Evolutionary conservation across 2,888 invertebrate species (phyloP), one percentile per base, ranked within the genome.

Genomic region (Galerucella calmariensis): DNA sequence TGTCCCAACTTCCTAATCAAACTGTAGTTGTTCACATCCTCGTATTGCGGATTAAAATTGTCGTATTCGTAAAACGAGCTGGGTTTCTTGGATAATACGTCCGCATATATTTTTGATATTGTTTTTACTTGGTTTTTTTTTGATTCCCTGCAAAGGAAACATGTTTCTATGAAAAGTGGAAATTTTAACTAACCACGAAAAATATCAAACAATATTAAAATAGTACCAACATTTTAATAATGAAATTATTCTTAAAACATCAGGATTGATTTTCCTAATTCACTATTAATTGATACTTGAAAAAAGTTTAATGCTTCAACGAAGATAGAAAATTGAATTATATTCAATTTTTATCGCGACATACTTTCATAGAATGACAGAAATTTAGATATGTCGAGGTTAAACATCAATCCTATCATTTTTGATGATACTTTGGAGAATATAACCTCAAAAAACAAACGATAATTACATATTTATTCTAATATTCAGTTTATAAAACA

Each of bases 11-110:
- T 86, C 70, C 83, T 80, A 11, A 85, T 83, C 35, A 87, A 74
- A 56, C 82, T 82, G 78, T 87, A 87, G 73, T 85, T 81, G 53
- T 86, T 83, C 16, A 84, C 82, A 53, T 84, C 81, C 59, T 87
- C 86, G 9, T 78, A 81, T 41, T 80, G 81, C 6, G 86, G 86
- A 27, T 69, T 79, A 74, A 81, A 87, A 67, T 76, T 83, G 56
- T 87, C 87, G 73, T 86, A 87, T 73, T 87, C 86, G 76, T 85
- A 87, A 74, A 84, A 87, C 6, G 85, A 83, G 41, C 81, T 78
- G 4, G 86, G 84, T 76, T 86, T 85, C 48, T 81, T 81, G 24
- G 80, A 72, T 16, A 87, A 79, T 2, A 84, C 86, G 72, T 87
- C 84, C 4, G 87, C 80, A 74, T 87, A 87, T 0, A 86, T 82